Evolutionary conservation across 2,888 invertebrate species (phyloP).

Genomic region (Drosophila bunnanda): DNA sequence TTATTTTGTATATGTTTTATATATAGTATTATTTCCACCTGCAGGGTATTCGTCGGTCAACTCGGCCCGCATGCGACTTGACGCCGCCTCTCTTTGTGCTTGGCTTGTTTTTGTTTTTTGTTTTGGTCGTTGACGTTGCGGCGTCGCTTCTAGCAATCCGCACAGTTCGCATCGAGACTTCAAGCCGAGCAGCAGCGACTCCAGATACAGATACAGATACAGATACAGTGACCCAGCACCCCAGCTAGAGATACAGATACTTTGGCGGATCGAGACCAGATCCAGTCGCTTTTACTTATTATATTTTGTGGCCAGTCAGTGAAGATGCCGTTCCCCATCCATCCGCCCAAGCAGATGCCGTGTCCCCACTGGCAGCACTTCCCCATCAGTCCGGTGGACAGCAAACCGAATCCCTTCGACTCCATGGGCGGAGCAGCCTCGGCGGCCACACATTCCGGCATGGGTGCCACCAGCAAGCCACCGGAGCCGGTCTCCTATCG

Average conservation of each 20-base stretch:
- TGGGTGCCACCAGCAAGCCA: conserved; percentile 49
- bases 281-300: background rate
- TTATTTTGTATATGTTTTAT: background rate
- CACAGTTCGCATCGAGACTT: conserved; percentile 67
- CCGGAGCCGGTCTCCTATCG: conserved; percentile 72
- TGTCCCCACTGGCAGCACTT: conserved; percentile 84
- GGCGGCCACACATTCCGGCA: conserved; percentile 15
- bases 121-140: conserved; percentile 47
- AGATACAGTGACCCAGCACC: conserved; percentile 3
- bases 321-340: conserved; percentile 81
- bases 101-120: conserved; percentile 40
- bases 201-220: conserved; percentile 4
- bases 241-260: conserved; percentile 7
- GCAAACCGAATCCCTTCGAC: conserved; percentile 62
- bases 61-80: background rate
- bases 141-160: conserved; percentile 54
- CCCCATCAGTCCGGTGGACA: conserved; percentile 80
- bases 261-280: conserved; percentile 13
- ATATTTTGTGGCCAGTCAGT: background rate
- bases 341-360: conserved; percentile 83
- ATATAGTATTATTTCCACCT: background rate
- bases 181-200: conserved; percentile 47
- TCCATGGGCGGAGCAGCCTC: conserved; percentile 38
- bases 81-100: conserved; percentile 26
- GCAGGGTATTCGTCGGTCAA: conserved; percentile 32